Conservation (phyloP, 2,113 vertebrate species). For the Phaethon lepturus region DNA sequence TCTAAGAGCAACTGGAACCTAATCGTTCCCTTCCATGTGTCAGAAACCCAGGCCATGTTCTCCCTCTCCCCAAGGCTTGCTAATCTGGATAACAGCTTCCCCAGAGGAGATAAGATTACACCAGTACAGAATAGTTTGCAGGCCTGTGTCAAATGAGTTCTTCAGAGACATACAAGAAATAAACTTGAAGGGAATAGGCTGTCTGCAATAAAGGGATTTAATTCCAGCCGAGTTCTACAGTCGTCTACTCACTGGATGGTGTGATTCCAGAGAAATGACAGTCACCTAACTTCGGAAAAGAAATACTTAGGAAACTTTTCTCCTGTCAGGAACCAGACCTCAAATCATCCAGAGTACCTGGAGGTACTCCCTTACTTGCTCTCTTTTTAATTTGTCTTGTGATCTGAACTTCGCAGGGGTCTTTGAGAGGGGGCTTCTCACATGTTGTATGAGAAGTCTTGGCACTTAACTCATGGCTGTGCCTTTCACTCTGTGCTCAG, state of each 20-base stretch:
- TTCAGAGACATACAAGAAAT: neutral
- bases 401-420: fast-evolving
- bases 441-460: neutral
- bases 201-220: neutral
- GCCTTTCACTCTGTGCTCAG: neutral
- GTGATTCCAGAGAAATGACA: neutral
- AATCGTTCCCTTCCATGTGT: neutral
- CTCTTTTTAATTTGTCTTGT: neutral
- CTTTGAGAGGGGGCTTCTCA: neutral
- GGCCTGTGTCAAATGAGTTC: neutral
- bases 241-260: neutral
- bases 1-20: neutral
- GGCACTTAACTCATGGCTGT: neutral
- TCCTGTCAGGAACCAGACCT: neutral
- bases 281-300: neutral
- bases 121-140: neutral
- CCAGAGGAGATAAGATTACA: neutral
- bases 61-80: neutral
- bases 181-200: neutral
- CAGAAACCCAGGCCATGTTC: neutral
- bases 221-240: neutral
- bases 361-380: neutral
- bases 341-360: neutral
- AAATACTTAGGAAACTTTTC: neutral
- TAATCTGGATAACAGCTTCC: neutral